Evolutionary conservation across 2,888 invertebrate genomes (phyloP).

Genomic region (Mayetiola destructor): DNA sequence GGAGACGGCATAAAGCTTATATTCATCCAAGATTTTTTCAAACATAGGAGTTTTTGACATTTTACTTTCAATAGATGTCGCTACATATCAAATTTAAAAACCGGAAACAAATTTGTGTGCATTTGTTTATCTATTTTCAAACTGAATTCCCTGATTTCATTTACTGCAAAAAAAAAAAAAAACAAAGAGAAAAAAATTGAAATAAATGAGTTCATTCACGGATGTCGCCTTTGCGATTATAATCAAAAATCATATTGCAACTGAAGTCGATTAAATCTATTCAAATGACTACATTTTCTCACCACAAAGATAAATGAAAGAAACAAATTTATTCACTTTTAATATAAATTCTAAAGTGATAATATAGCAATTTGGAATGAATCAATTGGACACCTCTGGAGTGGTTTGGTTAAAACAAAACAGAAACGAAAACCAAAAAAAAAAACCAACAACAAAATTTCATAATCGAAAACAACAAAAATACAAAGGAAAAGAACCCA

Average conservation of each 20-base stretch:
- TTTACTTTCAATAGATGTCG: not conserved
- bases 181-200: not conserved
- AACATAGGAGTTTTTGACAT: too few species aligned
- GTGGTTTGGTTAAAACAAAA: too few species aligned
- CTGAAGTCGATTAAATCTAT: too few species aligned
- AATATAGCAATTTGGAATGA: not conserved
- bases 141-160: too few species aligned
- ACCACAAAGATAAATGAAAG: not conserved
- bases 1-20: too few species aligned
- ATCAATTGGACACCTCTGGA: too few species aligned
- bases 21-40: too few species aligned
- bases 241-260: too few species aligned
- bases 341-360: not conserved
- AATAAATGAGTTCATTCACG: too few species aligned
- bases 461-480: not conserved
- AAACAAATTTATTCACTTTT: conserved; percentile 9
- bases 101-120: not conserved
- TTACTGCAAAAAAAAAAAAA: not conserved
- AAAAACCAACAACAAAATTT: not conserved
- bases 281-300: not conserved
- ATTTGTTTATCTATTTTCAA: not conserved
- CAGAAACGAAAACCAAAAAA: too few species aligned
- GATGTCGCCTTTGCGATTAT: too few species aligned
- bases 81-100: not conserved
- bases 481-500: not conserved